Base-by-base conservation (phyloP, 2,888 invertebrate species). In the Neocrepidodera transversa region DNA sequence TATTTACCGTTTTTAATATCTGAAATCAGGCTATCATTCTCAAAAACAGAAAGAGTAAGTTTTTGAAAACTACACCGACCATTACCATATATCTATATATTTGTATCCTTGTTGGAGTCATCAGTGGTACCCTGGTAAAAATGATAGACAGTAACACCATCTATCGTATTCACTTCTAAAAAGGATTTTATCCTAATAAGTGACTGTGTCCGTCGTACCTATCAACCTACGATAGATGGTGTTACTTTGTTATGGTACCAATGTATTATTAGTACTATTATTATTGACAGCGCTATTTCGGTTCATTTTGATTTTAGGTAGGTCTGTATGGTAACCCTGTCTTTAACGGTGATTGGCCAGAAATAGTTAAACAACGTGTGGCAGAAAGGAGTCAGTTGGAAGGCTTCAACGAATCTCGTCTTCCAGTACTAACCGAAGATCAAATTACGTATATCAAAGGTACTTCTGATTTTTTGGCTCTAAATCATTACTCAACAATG, bases 401-500 rank as follows among this genome's bases (percentile, higher is more conserved):
- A 74, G 84, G 86, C 5, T 87, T 82, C 65, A 69, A 78, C 0
- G 78, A 82, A 10, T 87, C 89, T 0, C 83, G 89, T 7, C 79
- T 90, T 3, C 89, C 89, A 0, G 72, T 71, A 58, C 87, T 89
- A 69, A 86, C 85, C 0, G 18, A 70, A 0, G 80, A 85, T 18
- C 89, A 91, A 80, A 80, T 89, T 3, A 74, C 79, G 5, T 79
- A 81, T 51, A 84, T 91, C 23, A 79, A 77, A 20, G 87, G 84
- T 0, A 86, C 90, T 0, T 81, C 82, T 1, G 92, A 93, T 74
- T 91, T 88, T 76, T 81, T 92, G 51, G 91, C 90, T 0, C 74
- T 92, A 4, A 93, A 93, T 74, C 85, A 87, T 58, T 93, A 93
- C 72, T 87, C 89, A 0, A 83, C 86, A 0, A 78, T 80, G 64